Conservation (phyloP, 1,140 invertebrate species). For the Rhynchophorus ferrugineus region DNA sequence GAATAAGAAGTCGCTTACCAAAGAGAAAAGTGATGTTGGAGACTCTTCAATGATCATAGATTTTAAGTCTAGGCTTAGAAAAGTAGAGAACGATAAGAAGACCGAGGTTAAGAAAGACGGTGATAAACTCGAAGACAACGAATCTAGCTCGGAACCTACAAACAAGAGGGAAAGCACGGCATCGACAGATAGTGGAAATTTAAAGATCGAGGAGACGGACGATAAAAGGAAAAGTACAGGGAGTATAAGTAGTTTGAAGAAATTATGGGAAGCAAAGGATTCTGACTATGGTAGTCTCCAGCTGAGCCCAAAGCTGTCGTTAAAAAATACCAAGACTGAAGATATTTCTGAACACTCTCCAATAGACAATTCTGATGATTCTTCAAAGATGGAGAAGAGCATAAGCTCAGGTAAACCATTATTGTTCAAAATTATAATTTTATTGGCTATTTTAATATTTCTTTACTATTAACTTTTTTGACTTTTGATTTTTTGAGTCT, state of each 20-base stretch:
- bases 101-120: constrained; percentile 32
- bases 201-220: constrained; percentile 56
- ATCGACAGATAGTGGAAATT: constrained; percentile 37
- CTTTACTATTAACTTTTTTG: no score
- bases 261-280: constrained; percentile 77
- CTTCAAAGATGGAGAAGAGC: constrained; percentile 40
- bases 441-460: no score
- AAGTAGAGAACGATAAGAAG: constrained; percentile 58
- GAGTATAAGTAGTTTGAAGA: constrained; percentile 86
- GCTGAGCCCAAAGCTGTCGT: constrained; percentile 55
- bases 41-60: constrained; percentile 56
- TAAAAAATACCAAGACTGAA: constrained; percentile 42
- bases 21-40: constrained; percentile 34
- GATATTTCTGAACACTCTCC: constrained; percentile 32
- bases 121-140: constrained; percentile 39
- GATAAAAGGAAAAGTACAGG: constrained; percentile 87
- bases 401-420: constrained; percentile 24
- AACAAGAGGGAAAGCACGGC: constrained; percentile 40
- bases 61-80: constrained; percentile 75
- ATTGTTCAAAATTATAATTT: no score
- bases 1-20: constrained; percentile 30
- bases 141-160: constrained; percentile 17
- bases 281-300: constrained; percentile 39
- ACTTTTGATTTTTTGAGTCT: no score
- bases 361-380: constrained; percentile 34